Evolutionary conservation across 1,140 invertebrate genomes (phyloP).

Genomic region (Caenorhabditis elegans): DNA sequence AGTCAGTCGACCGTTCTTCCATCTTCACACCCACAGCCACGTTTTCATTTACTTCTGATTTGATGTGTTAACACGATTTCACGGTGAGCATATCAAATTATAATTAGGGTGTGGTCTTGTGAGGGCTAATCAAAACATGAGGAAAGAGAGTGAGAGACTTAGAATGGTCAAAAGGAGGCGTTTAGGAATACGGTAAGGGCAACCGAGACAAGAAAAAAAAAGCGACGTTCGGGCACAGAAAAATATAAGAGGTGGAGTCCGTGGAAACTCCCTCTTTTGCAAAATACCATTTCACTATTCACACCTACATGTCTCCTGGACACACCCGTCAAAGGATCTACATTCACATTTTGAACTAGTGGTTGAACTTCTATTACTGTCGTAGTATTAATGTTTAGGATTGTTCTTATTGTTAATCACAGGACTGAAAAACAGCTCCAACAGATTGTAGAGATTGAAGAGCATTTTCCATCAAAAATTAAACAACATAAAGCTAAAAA

Average conservation of each 20-base stretch:
- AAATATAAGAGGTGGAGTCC: constrained; percentile 12
- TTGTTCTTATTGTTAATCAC: too few species aligned
- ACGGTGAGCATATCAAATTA: constrained; percentile 29
- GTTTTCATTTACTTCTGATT: background rate
- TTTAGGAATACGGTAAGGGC: background rate
- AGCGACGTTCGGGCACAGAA: background rate
- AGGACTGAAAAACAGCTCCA: too few species aligned
- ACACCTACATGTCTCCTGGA: background rate
- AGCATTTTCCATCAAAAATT: too few species aligned
- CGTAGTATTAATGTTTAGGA: too few species aligned
- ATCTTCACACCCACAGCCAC: background rate
- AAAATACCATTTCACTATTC: constrained; percentile 15
- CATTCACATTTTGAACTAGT: background rate
- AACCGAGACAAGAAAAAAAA: background rate
- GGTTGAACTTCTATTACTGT: too few species aligned
- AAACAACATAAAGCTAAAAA: too few species aligned
- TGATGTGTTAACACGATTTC: constrained; percentile 19
- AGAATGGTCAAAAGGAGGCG: background rate
- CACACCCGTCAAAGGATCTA: background rate
- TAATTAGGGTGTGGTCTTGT: background rate
- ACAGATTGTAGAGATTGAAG: too few species aligned
- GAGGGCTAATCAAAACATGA: constrained; percentile 12
- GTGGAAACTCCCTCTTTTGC: background rate
- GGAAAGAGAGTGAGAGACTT: background rate
- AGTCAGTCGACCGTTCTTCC: background rate